phyloP scores from a whole-genome alignment of 2,113 vertebrate species.

The Bubo scandiacus region DNA sequence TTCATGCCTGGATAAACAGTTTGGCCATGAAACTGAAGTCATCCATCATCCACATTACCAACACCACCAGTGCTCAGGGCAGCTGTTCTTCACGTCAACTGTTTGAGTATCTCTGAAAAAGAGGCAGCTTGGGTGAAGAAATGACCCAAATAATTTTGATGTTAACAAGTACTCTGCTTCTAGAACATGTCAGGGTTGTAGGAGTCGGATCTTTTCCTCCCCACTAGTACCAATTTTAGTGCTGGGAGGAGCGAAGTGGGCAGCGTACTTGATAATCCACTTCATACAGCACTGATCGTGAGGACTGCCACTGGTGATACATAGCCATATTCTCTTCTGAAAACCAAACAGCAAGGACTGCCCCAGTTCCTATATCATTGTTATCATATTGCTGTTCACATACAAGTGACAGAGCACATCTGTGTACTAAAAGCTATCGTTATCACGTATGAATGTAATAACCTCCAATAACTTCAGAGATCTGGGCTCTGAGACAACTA shows the following conservation, averaged over 20 bases:
- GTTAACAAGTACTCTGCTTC: constrained; percentile 37
- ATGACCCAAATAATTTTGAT: constrained; percentile 11
- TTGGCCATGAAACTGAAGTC: constrained; percentile 50
- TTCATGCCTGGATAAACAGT: constrained; percentile 77
- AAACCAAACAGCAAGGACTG: background rate
- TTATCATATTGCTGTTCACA: background rate
- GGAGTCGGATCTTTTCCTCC: background rate
- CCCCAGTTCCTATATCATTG: background rate
- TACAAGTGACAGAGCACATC: background rate
- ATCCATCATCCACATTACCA: constrained; percentile 72
- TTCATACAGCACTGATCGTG: background rate
- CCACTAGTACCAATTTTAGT: background rate
- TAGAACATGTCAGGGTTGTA: background rate
- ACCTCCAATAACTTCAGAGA: background rate
- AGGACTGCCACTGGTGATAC: background rate
- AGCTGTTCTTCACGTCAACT: background rate
- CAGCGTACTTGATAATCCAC: background rate
- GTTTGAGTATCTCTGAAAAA: background rate
- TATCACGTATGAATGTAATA: background rate
- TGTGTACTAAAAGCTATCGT: background rate
- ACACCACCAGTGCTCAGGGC: constrained; percentile 47
- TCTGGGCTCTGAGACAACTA: background rate
- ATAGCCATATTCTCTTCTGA: background rate
- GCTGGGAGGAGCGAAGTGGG: background rate
- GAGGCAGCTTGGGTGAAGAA: background rate